Base-by-base conservation (phyloP, 2,113 vertebrate genomes). In the Heterocephalus glaber region DNA sequence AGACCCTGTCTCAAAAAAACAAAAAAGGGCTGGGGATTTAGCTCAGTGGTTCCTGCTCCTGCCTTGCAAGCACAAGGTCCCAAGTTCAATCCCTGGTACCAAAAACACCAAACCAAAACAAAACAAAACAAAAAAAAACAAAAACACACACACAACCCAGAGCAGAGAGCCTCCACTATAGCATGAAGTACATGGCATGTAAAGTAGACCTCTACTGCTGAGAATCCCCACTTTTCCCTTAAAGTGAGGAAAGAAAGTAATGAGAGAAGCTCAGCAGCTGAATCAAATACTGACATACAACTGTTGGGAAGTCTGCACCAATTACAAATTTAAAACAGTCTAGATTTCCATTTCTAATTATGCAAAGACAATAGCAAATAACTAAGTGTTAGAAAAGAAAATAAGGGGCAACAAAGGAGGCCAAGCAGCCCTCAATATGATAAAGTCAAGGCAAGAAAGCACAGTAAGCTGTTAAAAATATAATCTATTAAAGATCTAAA, bases 361-460 rank as follows among this genome's bases (percentile, higher is more conserved):
- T 68, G n/a, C 19, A 89, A 89, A 85, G 52, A 80, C 38, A 83
- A 93, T 47, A 16, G 83, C 28, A 89, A 88, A 85, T 66, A 47
- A 88, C 5, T 16, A 87, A 56, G 61, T 70, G 60, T 65, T 79
- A 56, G 63, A 66, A 80, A 89, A 61, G 52, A 87, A 88, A 79
- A 93, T 74, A 41, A 93, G 76, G 81, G 89, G 52, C 60, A 70
- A 8, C n/a, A 79, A 93, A 72, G 28, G 17, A 90, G 47, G 82
- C 60, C 49, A 91, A 90, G 54, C 28, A 95, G 54, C 79, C 14
- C 22, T 91, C 61, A 80, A 2, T 28, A 61, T 85, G 47, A 83
- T 44, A 72, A 90, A 35, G 20, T 70, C 61, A 91, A 85, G 65
- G 72, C 41, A 92, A 89, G 65, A 91, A 87, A 95, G 61, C 33